These are phyloP conservation scores for Nothoprocta perdicaria DNA, from an alignment of 2,113 vertebrate genomes.

Conservation along the genomic window DNA sequence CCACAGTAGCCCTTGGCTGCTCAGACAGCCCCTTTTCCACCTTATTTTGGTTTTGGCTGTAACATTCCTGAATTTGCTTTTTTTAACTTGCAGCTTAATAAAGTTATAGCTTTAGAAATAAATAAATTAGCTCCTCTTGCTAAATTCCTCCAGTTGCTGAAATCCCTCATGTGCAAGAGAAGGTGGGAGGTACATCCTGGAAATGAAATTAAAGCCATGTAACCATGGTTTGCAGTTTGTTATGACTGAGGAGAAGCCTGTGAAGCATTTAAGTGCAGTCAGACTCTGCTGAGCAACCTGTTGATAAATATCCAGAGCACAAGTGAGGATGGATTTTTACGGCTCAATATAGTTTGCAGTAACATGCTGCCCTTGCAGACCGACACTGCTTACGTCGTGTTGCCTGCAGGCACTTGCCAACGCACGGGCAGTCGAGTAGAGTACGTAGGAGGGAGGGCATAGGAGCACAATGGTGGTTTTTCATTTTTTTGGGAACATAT, in stretches of 20 bases:
- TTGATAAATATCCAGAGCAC: not conserved
- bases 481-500: accelerated
- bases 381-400: accelerated
- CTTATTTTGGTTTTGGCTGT: not conserved
- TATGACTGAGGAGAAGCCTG: no score
- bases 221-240: accelerated
- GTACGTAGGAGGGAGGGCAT: no score
- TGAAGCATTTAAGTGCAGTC: not conserved
- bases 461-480: no score
- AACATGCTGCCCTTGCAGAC: not conserved
- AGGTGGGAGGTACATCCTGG: accelerated
- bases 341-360: not conserved
- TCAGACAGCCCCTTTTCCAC: accelerated
- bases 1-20: not conserved
- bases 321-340: not conserved
- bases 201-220: not conserved
- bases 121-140: accelerated
- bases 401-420: not conserved
- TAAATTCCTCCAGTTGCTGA: not conserved
- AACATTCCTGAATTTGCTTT: accelerated
- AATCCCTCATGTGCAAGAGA: not conserved
- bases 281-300: not conserved
- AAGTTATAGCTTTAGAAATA: not conserved
- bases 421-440: not conserved
- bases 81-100: not conserved